A percentile compares a stretch with the other conserved stretches of the same genome.
These are phyloP conservation scores for Atethmia centrago DNA, from an alignment of 2,888 invertebrate genomes.

Conservation along the genomic window DNA sequence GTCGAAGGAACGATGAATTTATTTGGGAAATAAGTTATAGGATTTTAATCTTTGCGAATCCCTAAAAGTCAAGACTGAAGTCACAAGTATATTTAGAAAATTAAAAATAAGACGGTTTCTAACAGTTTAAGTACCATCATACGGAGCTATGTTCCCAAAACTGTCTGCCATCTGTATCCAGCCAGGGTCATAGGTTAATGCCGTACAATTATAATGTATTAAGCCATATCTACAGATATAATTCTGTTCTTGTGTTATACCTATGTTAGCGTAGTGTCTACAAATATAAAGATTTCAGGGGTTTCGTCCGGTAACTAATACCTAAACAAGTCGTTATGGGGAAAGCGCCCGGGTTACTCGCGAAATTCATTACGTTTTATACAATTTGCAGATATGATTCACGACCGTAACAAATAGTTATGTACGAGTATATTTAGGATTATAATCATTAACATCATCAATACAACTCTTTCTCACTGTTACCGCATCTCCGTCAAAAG, in stretches of 20 bases:
- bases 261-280: too few species aligned
- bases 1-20: not conserved
- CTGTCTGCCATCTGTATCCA: constrained; percentile 26
- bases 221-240: not conserved
- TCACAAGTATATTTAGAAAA: constrained; percentile 5
- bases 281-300: not conserved
- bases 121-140: not conserved
- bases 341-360: too few species aligned
- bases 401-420: not conserved
- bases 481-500: too few species aligned
- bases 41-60: not conserved
- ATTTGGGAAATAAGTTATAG: not conserved
- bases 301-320: not conserved
- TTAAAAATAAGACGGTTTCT: not conserved
- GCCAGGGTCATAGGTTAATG: constrained; percentile 22
- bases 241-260: not conserved
- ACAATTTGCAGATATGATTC: not conserved
- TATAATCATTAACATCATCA: not conserved
- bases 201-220: constrained; percentile 17
- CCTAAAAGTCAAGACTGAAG: not conserved
- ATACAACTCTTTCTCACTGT: not conserved
- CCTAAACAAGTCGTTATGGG: not conserved
- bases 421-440: too few species aligned
- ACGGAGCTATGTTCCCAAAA: constrained; percentile 8
- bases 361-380: not conserved